A percentile compares a stretch with the other conserved stretches of the same genome.
phyloP scores from a whole-genome alignment of 2,797 vertebrate genomes.

The Galago senegalensis region DNA sequence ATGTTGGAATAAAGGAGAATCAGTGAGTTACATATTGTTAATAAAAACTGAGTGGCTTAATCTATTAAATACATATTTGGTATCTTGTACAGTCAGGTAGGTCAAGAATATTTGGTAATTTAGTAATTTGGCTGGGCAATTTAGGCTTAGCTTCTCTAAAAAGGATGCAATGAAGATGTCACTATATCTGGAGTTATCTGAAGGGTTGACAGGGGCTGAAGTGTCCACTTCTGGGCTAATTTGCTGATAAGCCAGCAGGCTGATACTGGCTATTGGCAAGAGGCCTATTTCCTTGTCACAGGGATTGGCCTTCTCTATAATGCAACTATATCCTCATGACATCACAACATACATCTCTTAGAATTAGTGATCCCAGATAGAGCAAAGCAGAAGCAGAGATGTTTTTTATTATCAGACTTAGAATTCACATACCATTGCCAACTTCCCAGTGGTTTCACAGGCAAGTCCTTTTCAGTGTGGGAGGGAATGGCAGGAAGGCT shows the following conservation, averaged over 20 bases:
- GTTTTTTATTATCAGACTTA: neutral
- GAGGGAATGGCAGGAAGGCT: accelerated
- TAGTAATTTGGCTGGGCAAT: neutral
- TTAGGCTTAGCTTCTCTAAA: neutral
- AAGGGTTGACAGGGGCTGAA: neutral
- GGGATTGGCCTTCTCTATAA: neutral
- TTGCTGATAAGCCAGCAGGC: neutral
- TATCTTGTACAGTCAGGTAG: neutral
- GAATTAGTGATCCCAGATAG: neutral
- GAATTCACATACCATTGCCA: neutral
- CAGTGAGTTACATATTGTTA: neutral
- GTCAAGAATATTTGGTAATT: neutral
- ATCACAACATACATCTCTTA: neutral
- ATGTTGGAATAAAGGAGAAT: neutral
- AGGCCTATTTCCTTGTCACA: neutral
- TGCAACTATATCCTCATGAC: neutral
- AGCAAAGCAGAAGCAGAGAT: neutral
- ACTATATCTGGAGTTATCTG: neutral
- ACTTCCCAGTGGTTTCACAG: neutral
- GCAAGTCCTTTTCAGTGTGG: neutral
- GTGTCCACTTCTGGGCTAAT: neutral
- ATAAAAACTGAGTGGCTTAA: neutral
- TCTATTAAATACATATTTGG: neutral
- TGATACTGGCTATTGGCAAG: neutral
- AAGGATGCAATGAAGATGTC: neutral